phyloP scores from a whole-genome alignment of 2,113 vertebrate genomes.

The Mixornis gularis region DNA sequence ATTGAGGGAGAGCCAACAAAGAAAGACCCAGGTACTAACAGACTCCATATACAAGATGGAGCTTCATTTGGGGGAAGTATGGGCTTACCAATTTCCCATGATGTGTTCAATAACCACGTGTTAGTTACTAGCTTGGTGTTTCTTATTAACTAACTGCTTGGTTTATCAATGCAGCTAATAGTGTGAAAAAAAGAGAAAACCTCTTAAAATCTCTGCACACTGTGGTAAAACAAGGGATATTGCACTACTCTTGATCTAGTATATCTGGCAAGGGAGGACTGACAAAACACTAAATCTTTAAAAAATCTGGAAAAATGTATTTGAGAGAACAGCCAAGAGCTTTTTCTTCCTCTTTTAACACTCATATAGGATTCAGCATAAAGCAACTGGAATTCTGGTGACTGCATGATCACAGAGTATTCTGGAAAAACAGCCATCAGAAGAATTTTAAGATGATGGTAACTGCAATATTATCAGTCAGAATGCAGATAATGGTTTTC shows the following conservation, averaged over 20 bases:
- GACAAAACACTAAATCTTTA: not conserved
- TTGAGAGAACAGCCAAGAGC: not conserved
- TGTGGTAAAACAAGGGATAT: not conserved
- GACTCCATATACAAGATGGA: not conserved
- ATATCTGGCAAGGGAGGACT: not conserved
- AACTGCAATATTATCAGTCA: slow-evolving; percentile 11
- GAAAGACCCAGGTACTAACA: not conserved
- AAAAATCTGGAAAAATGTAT: not conserved
- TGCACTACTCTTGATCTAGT: not conserved
- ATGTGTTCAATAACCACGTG: not conserved
- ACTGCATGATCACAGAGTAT: not conserved
- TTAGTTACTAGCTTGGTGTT: not conserved
- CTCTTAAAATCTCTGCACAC: not conserved
- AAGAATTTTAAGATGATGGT: not conserved
- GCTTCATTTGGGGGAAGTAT: not conserved
- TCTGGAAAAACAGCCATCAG: not conserved
- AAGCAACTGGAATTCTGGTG: not conserved
- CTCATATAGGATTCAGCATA: not conserved
- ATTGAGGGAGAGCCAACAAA: not conserved
- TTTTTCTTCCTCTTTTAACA: not conserved
- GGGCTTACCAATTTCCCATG: not conserved
- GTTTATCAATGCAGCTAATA: not conserved
- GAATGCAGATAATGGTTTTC: slow-evolving; percentile 26
- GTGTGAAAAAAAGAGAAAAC: not conserved
- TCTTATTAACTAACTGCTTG: not conserved